Evolutionary conservation across 1,140 invertebrate genomes (phyloP).

Genomic region (Hesperophylax magnus): DNA sequence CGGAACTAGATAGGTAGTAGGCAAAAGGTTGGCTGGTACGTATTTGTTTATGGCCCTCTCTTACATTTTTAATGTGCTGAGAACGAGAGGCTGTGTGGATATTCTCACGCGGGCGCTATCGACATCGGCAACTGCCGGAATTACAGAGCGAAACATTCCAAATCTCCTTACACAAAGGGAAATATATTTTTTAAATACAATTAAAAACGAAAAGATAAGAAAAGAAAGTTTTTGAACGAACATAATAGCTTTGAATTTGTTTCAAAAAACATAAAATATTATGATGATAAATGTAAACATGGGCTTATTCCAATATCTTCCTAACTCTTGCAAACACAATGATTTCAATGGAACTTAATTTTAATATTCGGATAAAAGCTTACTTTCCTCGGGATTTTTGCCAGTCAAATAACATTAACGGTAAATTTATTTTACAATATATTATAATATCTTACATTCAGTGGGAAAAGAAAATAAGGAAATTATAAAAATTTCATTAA

Average conservation of each 20-base stretch:
- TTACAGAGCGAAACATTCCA: neutral
- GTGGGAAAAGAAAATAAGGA: no score
- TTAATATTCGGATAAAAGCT: no score
- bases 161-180: neutral
- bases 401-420: no score
- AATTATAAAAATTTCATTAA: no score
- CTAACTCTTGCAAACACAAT: no score
- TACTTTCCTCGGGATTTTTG: no score
- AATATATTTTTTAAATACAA: neutral
- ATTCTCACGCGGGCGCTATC: slow-evolving; percentile 35
- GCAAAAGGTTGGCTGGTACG: neutral
- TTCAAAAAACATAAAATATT: neutral
- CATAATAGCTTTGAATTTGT: neutral
- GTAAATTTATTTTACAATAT: no score
- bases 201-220: no score
- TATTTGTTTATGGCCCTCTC: slow-evolving; percentile 48
- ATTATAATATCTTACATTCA: no score
- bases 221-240: no score
- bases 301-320: no score
- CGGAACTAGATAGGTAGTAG: neutral
- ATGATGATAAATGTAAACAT: neutral
- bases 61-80: slow-evolving; percentile 17
- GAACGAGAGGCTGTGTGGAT: slow-evolving; percentile 25
- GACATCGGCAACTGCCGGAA: neutral
- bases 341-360: no score